Percentiles rank a stretch among this genome's conserved stretches.
Evolutionary conservation across 2,888 invertebrate species (phyloP).

Genomic region (Troilus luridus): DNA sequence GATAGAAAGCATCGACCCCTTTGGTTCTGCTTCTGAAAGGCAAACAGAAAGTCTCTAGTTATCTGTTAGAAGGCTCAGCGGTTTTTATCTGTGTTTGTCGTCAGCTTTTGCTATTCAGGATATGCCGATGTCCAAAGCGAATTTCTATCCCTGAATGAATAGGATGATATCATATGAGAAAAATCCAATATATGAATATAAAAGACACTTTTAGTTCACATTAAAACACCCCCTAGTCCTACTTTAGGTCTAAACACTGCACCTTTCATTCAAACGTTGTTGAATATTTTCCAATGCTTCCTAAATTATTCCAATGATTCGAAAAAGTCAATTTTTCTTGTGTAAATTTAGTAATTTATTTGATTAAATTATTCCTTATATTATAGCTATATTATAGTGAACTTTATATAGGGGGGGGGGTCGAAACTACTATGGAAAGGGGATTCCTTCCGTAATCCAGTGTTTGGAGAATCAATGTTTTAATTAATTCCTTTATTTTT

Average conservation of each 20-base stretch:
- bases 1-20: not conserved
- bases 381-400: too few relatives aligned
- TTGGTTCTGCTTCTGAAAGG: conserved; percentile 6
- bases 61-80: conserved; percentile 41
- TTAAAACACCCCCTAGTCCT: not conserved
- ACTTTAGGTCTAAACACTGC: not conserved
- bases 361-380: too few relatives aligned
- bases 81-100: not conserved
- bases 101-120: conserved; percentile 24
- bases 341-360: too few relatives aligned
- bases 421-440: too few relatives aligned
- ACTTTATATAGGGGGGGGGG: too few relatives aligned
- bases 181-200: not conserved
- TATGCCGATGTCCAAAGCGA: conserved; percentile 5
- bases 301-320: too few relatives aligned
- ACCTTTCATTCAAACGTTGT: not conserved
- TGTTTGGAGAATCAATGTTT: too few relatives aligned
- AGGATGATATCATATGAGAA: not conserved
- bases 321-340: too few relatives aligned
- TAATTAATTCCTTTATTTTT: too few relatives aligned
- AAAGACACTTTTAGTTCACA: not conserved
- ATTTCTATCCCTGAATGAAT: not conserved
- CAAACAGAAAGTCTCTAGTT: conserved; percentile 34
- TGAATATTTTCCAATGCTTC: too few relatives aligned
- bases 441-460: too few relatives aligned